Base-by-base conservation (phyloP, 2,888 invertebrate genomes). In the Teinopalpus imperialis region DNA sequence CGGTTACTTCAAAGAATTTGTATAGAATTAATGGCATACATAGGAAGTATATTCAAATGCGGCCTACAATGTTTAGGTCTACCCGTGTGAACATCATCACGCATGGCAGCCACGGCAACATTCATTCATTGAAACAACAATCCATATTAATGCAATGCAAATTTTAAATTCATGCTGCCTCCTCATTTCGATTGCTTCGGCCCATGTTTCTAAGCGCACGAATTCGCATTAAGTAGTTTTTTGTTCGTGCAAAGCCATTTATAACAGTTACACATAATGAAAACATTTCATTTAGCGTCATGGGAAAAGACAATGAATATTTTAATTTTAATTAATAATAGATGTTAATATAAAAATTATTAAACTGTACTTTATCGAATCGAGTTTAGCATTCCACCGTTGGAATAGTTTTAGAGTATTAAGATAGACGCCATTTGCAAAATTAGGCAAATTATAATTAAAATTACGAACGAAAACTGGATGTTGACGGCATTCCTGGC, bases 111-210 rank as follows among this genome's bases (percentile, higher is more conserved):
- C 87, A 83, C 86, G 83, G 52, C 73, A 60, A 71, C 81, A 81
- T 82, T 83, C 87, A 86, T 88, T 88, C 88, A 88, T 86, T 83
- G 87, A 85, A 87, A 83, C 83, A 69, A 77, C 86, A 73, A 86
- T 87, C 83, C 86, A 88, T 88, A 87, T 86, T 87, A 86, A 88
- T 88, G 87, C 80, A 83, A 81, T 82, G 83, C 87, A 86, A 85
- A 88, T 86, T 88, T 88, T 75, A 74, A 83, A 88, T 88, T 88
- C 88, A 87, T 73, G 76, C 70, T 75, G 78, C 65, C 78, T 77
- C 81, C 69, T 78, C 80, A 69, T 76, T 81, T 80, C 78, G 78
- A 83, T 83, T 74, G 77, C 76, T 65, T 74, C 66, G 72, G 65
- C 60, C 69, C 73, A 68, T 83, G 81, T 83, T 77, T 60, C 79